Evolutionary conservation across 2,888 invertebrate species (phyloP).

Genomic region (Ellobium chinense): DNA sequence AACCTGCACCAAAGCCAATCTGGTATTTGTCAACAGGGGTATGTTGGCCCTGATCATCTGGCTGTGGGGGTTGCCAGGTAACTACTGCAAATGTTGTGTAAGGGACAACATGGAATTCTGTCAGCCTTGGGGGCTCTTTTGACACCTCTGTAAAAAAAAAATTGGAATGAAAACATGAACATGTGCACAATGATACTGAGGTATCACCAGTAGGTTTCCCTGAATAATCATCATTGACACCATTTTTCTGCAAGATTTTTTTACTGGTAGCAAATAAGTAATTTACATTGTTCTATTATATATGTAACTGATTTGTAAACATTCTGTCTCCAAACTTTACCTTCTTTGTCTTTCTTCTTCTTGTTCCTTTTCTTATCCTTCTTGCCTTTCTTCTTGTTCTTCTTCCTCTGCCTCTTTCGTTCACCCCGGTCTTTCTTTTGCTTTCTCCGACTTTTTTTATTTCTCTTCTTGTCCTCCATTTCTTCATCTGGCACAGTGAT

Average conservation of each 20-base stretch:
- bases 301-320: no score
- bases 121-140: neutral
- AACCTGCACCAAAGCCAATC: constrained; percentile 48
- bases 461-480: neutral
- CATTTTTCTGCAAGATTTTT: no score
- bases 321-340: no score
- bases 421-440: neutral
- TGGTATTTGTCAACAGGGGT: constrained; percentile 46
- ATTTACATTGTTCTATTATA: no score
- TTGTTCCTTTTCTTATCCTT: neutral
- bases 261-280: no score
- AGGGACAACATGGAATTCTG: constrained; percentile 44
- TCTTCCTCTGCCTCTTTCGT: constrained; percentile 12
- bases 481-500: neutral
- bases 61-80: constrained; percentile 44
- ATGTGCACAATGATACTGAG: neutral
- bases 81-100: constrained; percentile 38
- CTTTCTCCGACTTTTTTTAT: neutral
- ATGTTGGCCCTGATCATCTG: neutral
- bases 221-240: no score
- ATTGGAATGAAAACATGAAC: neutral
- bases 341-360: constrained; percentile 4
- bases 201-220: no score
- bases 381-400: neutral
- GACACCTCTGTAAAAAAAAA: constrained; percentile 24